A percentile compares a stretch with the other conserved stretches of the same genome.
Evolutionary conservation across 2,888 invertebrate species (phyloP).

Genomic region (Subacronicta megacephala): DNA sequence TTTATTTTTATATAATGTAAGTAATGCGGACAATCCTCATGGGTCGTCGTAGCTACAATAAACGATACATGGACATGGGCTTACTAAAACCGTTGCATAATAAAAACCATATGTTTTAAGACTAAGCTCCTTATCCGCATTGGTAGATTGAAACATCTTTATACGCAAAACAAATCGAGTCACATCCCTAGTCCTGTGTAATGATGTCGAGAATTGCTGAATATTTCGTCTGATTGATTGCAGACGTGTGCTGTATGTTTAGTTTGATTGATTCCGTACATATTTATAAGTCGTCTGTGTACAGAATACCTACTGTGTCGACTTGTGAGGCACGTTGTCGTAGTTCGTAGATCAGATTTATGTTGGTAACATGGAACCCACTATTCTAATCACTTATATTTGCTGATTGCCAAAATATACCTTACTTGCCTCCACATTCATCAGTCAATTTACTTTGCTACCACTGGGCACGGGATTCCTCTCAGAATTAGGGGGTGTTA

Average conservation of each 20-base stretch:
- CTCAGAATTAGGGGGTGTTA: too few species aligned
- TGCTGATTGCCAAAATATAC: too few species aligned
- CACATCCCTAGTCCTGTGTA: conserved; percentile 21
- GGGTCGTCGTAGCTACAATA: too few species aligned
- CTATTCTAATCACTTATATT: not conserved
- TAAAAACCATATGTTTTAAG: not conserved
- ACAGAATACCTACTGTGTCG: not conserved
- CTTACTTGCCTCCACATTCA: not conserved
- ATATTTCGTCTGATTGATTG: conserved; percentile 37
- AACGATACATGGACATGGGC: too few species aligned
- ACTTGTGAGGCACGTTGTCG: not conserved
- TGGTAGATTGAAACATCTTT: too few species aligned
- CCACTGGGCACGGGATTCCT: too few species aligned
- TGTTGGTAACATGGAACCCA: not conserved
- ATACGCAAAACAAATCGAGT: not conserved
- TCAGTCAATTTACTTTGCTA: too few species aligned
- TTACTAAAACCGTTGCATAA: not conserved
- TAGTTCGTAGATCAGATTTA: not conserved
- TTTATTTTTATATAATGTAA: too few species aligned
- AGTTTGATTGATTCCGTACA: conserved; percentile 12
- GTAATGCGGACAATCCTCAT: too few species aligned
- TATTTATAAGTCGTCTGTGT: not conserved
- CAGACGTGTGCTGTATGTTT: conserved; percentile 20
- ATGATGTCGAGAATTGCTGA: conserved; percentile 20
- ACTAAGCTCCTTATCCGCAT: not conserved